Base-by-base conservation (phyloP, 2,113 vertebrate genomes). In the Nothoprocta perdicaria region DNA sequence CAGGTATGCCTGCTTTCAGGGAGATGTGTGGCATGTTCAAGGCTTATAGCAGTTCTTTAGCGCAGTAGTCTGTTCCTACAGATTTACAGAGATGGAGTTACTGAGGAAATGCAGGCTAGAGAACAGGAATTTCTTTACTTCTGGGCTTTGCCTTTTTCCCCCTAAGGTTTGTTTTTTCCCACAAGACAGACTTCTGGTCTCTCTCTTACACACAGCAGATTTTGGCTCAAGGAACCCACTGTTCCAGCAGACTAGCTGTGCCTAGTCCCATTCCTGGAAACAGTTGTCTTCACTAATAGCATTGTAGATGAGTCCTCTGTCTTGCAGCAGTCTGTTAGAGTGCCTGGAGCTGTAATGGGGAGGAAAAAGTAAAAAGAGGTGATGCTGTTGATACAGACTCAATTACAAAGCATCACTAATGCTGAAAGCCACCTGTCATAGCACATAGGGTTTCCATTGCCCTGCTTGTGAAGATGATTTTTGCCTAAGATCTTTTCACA, bases 1-100 rank as follows among this genome's bases (percentile, higher is more conserved):
- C 98, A 99, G 98, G 99, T 99, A 98, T 43, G 82, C 57, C 67
- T 71, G 41, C 18, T 69, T 83, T 27, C 40, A 1, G 1, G 41
- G 52, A 27, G 3, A 46, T 17, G 3, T 16, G 46, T 50, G 81
- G 7, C 14, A 65, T 24, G 12, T 35, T 27, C 31, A 31, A 31
- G 12, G 22, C 11, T 48, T 19, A 15, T 46, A 80, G 41, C 21
- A 65, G 48, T 45, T 55, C 60, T n/a, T 23, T 71, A 33, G 57
- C 48, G 33, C 33, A 80, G 87, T 41, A 15, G 35, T 26, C 31
- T 45, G 41, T 26, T 66, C 33, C 50, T 35, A 12, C 2, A n/a
- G 38, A 12, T 38, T 23, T 21, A 31, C 9, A 17, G 24, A 52
- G 72, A 31, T 66, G 26, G 26, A 63, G 43, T 55, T 82, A 19